phyloP scores from a whole-genome alignment of 2,113 vertebrate genomes.

The Grallaria varia region DNA sequence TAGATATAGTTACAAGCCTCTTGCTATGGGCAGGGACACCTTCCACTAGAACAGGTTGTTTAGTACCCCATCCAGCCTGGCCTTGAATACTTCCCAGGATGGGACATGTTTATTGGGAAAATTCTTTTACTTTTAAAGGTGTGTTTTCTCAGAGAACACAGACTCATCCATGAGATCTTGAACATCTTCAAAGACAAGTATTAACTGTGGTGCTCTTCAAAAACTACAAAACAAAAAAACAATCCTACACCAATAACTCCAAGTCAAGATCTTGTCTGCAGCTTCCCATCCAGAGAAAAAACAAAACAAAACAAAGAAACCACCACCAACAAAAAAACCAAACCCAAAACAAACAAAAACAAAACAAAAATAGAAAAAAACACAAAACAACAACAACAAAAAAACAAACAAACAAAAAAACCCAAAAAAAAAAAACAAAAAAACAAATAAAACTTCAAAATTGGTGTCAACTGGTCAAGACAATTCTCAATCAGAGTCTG shows the following conservation, averaged over 20 bases:
- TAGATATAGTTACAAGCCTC: not conserved
- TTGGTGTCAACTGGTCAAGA: not conserved
- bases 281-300: not conserved
- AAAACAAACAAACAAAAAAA: no score
- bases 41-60: not conserved
- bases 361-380: no score
- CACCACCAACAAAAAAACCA: no score
- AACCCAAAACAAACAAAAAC: no score
- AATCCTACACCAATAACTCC: not conserved
- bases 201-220: not conserved
- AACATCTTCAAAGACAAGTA: not conserved
- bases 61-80: not conserved
- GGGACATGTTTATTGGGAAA: not conserved
- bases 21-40: not conserved
- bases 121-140: not conserved
- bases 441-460: not conserved
- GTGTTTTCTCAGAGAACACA: not conserved
- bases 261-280: not conserved
- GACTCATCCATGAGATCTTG: not conserved
- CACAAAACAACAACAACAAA: no score
- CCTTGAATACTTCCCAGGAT: not conserved
- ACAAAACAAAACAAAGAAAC: no score
- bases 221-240: not conserved
- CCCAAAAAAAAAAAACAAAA: no score
- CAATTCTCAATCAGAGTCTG: not conserved